Percentiles rank a stretch among this genome's conserved stretches.
Conservation (phyloP, 2,113 vertebrate genomes). For the Prietella phreatophila region DNA sequence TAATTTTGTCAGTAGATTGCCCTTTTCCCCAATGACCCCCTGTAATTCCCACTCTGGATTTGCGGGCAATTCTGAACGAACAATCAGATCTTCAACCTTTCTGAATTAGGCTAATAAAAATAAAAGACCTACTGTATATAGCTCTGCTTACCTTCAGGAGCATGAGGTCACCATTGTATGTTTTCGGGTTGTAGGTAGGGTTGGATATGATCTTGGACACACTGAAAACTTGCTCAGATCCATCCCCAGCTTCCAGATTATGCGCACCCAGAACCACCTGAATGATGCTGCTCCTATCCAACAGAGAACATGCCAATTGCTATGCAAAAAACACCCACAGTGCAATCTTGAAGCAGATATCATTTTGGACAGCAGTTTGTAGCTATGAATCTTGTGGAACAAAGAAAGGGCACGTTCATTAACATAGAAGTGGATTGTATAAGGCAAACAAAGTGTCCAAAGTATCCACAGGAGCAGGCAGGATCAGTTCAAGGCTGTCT, state of each 20-base stretch:
- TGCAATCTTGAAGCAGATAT: background rate
- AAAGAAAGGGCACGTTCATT: background rate
- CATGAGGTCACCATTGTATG: conserved; percentile 72
- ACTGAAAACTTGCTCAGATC: conserved; percentile 65
- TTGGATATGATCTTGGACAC: conserved; percentile 55
- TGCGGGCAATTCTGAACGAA: background rate
- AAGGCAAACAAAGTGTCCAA: background rate
- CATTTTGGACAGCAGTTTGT: background rate
- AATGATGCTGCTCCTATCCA: conserved; percentile 58
- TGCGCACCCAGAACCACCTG: conserved; percentile 68
- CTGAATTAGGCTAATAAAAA: background rate
- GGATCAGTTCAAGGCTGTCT: background rate
- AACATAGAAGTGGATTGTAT: background rate
- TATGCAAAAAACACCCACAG: background rate
- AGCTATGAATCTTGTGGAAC: background rate
- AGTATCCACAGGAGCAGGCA: background rate
- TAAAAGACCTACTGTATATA: background rate
- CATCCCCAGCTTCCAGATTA: conserved; percentile 57
- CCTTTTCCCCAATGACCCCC: background rate
- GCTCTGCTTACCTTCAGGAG: conserved; percentile 65
- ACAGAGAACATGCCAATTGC: background rate
- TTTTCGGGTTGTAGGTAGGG: conserved; percentile 55
- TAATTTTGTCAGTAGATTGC: background rate
- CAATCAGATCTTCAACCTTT: background rate
- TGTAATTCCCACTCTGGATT: background rate